Evolutionary conservation across 2,888 invertebrate species (phyloP).

Genomic region (Sminthurinus aureus): DNA sequence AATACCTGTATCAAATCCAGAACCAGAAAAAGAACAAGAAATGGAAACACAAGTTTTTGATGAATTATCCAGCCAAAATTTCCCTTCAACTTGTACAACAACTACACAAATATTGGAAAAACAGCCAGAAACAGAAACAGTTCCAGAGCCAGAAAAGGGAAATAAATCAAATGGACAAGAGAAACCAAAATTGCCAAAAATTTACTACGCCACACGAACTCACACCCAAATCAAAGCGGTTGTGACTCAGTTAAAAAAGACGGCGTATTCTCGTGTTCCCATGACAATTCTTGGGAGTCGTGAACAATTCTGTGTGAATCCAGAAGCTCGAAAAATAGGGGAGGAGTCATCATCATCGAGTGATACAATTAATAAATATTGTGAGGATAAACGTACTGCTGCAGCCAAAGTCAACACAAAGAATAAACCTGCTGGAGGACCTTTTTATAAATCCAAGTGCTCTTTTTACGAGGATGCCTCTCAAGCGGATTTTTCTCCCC

Average conservation of each 20-base stretch:
- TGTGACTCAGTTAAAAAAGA: slow-evolving; percentile 49
- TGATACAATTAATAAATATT: not conserved
- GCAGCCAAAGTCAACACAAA: too few relatives aligned
- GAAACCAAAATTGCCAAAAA: too few relatives aligned
- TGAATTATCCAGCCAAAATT: too few relatives aligned
- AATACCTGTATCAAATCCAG: too few relatives aligned
- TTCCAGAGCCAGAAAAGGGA: too few relatives aligned
- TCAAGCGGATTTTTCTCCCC: not conserved
- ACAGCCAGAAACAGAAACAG: too few relatives aligned
- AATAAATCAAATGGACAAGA: too few relatives aligned
- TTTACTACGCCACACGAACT: slow-evolving; percentile 50
- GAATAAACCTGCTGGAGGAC: not conserved
- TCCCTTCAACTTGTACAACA: too few relatives aligned
- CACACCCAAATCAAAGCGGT: slow-evolving; percentile 53
- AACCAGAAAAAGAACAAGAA: too few relatives aligned
- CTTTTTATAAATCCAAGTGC: not conserved
- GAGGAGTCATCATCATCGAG: not conserved
- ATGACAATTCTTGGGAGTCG: slow-evolving; percentile 53
- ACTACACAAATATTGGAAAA: too few relatives aligned
- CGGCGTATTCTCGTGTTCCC: slow-evolving; percentile 36
- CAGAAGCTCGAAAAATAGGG: slow-evolving; percentile 29
- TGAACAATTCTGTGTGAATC: slow-evolving; percentile 45
- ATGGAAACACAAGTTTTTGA: too few relatives aligned
- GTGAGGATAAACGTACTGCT: not conserved
- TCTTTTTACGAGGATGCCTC: not conserved